Evolutionary conservation across 2,113 vertebrate species (phyloP), one percentile per base, ranked within the genome.

Genomic region (Proterorhinus semilunaris): DNA sequence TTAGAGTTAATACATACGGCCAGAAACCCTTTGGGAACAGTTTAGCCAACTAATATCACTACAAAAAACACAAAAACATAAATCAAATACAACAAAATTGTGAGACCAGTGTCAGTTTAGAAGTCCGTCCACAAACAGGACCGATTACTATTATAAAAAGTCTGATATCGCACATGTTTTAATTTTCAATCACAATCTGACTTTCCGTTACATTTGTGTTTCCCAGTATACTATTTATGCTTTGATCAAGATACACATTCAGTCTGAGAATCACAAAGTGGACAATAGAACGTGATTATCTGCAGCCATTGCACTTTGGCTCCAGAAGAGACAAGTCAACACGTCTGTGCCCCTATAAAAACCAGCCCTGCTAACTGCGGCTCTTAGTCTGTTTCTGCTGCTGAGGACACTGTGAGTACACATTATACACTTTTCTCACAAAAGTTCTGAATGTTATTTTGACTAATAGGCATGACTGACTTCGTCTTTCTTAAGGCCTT

Each of bases 221-320:
- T 61, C 58, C 36, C 58, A 16, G 42, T 9, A 50, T 8, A 49
- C 12, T 15, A 44, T 57, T n/a, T 64, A n/a, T 51, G 11, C 45
- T 81, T 50, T 78, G 66, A 75, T 84, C 69, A 76, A 68, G n/a
- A 73, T 47, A 17, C 62, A 77, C 51, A 71, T 59, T 59, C 63
- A 8, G 12, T 42, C 17, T 58, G 55, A 42, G 27, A 10, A 58
- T 58, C 71, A 46, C 58, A 80, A 12, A 53, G 8, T 36, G 5
- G 66, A 61, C 68, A 72, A 79, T 75, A 74, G 47, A 17, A 6
- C 12, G 12, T 54, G 81, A 86, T 91, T 93, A 92, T 93, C 90
- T 87, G 69, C 50, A 58, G 50, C 68, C 17, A 77, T 67, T 92
- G 92, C 85, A 92, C 92, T 93, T 93, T 93, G 90, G 82, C 89